phyloP scores from a whole-genome alignment of 2,888 invertebrate genomes.

The Phyto melanocephala region DNA sequence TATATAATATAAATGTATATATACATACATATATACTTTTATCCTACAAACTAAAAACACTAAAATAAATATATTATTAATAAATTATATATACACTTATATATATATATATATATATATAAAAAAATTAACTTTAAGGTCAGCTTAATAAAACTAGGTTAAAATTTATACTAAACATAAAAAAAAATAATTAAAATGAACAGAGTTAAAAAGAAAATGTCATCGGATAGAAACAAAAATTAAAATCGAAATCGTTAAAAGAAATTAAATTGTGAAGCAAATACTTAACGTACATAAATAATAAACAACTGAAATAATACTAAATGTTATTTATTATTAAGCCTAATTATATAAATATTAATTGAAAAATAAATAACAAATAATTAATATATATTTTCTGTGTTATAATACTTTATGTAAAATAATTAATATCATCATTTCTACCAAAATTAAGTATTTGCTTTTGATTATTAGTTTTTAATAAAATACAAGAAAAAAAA shows the following conservation, averaged over 20 bases:
- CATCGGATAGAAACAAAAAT: slow-evolving; percentile 18
- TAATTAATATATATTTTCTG: slow-evolving; percentile 42
- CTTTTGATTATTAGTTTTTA: slow-evolving; percentile 66
- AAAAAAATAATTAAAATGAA: slow-evolving; percentile 5
- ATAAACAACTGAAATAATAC: slow-evolving; percentile 53
- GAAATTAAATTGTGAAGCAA: slow-evolving; percentile 52
- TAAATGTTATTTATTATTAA: slow-evolving; percentile 65
- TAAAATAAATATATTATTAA: slow-evolving; percentile 7
- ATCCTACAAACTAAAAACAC: slow-evolving; percentile 24
- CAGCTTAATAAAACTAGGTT: slow-evolving; percentile 54
- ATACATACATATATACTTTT: slow-evolving; percentile 3
- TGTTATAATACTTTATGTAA: slow-evolving; percentile 61
- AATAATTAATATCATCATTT: slow-evolving; percentile 60
- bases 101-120: not conserved
- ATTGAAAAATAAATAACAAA: slow-evolving; percentile 9
- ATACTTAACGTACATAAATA: slow-evolving; percentile 52
- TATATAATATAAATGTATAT: slow-evolving; percentile 36
- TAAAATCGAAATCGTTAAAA: slow-evolving; percentile 38
- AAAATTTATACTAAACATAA: slow-evolving; percentile 61
- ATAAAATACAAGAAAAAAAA: slow-evolving; percentile 57
- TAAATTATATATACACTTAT: not conserved
- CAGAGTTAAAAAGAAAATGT: not conserved
- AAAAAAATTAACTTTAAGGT: slow-evolving; percentile 33
- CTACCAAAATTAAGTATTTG: slow-evolving; percentile 65
- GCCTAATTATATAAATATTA: slow-evolving; percentile 50